A percentile compares a stretch with the other conserved stretches of the same genome.
These are phyloP conservation scores for Oryzias celebensis DNA, from an alignment of 2,113 vertebrate genomes.

Conservation along the genomic window DNA sequence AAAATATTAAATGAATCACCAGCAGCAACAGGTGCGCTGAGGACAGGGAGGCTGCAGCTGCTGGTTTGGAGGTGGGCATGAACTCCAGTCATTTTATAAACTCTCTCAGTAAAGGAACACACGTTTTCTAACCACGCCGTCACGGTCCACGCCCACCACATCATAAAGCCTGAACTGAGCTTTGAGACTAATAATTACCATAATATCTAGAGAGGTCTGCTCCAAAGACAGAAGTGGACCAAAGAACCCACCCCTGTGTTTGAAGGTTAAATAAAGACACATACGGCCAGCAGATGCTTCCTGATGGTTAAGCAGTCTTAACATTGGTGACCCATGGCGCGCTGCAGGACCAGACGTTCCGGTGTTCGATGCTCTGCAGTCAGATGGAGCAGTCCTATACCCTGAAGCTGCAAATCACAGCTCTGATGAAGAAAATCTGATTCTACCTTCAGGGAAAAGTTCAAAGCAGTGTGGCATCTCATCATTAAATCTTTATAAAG, in stretches of 20 bases:
- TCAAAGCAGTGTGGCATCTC: not conserved
- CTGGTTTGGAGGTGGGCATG: not conserved
- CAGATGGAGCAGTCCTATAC: not conserved
- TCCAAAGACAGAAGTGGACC: not conserved
- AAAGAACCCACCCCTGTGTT: too few relatives aligned
- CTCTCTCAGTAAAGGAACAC: not conserved
- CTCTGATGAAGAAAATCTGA: constrained; percentile 28
- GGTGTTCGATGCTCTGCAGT: not conserved
- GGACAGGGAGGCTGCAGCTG: constrained; percentile 6
- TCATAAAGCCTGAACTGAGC: too few relatives aligned
- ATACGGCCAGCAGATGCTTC: constrained; percentile 56
- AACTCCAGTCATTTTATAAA: not conserved
- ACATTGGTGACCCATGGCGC: too few relatives aligned
- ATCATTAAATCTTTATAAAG: too few relatives aligned
- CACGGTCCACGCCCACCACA: constrained; percentile 3
- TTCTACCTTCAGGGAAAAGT: constrained; percentile 34
- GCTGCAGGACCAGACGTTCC: too few relatives aligned
- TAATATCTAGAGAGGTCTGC: too few relatives aligned
- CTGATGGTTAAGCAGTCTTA: not conserved
- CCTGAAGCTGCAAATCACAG: constrained; percentile 40
- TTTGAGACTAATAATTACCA: too few relatives aligned
- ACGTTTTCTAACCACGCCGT: not conserved
- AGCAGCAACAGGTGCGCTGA: constrained; percentile 54
- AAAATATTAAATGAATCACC: constrained; percentile 26
- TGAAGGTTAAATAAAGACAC: not conserved